Percentiles rank a stretch among this genome's conserved stretches.
These are phyloP conservation scores for Caprella mutica DNA, from an alignment of 2,888 invertebrate genomes.

Conservation along the genomic window DNA sequence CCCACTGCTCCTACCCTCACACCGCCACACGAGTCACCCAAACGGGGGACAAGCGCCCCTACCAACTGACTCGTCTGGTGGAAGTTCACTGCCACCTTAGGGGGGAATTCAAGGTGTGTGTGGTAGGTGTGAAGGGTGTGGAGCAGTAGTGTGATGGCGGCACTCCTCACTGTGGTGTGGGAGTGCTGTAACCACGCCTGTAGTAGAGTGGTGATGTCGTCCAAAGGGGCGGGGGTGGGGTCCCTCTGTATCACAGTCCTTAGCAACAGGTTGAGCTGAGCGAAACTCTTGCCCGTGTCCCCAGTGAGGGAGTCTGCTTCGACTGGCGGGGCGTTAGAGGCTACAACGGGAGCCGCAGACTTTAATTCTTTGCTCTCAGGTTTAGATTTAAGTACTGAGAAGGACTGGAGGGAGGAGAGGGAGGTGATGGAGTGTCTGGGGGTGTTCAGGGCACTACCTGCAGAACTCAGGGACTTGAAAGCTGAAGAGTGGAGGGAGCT, in stretches of 20 bases:
- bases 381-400: no score
- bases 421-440: conserved; percentile 2
- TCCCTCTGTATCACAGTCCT: conserved; percentile 32
- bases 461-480: no score
- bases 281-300: conserved; percentile 12
- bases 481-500: not conserved
- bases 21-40: conserved; percentile 20
- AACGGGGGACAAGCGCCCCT: conserved; percentile 23
- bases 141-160: conserved; percentile 24
- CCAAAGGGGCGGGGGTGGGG: conserved; percentile 28
- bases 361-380: no score
- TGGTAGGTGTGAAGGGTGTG: conserved; percentile 25
- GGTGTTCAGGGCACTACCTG: conserved; percentile 2
- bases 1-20: conserved; percentile 24
- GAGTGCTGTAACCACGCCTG: conserved; percentile 27
- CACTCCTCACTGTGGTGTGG: conserved; percentile 17
- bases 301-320: conserved; percentile 7
- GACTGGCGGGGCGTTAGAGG: no score
- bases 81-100: conserved; percentile 28
- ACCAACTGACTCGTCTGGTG: conserved; percentile 30
- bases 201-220: conserved; percentile 31
- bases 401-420: no score
- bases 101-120: conserved; percentile 21
- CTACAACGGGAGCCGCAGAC: no score
- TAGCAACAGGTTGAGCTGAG: conserved; percentile 19